These are phyloP conservation scores for Drosophila nigromelanica DNA, from an alignment of 1,140 invertebrate genomes.

Conservation along the genomic window DNA sequence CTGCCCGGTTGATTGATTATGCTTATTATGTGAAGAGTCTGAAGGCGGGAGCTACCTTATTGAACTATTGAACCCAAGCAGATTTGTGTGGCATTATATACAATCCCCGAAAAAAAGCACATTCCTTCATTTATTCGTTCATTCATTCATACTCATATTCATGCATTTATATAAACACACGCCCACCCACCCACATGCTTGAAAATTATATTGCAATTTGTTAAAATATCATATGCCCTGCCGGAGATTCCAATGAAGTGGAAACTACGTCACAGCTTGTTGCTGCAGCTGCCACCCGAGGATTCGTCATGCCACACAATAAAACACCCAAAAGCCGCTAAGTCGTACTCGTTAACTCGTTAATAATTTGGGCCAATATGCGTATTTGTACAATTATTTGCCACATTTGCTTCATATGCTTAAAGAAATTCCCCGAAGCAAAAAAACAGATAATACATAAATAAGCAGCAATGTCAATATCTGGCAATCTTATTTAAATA, in stretches of 20 bases:
- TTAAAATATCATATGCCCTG: background rate
- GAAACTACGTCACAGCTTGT: conserved; percentile 28
- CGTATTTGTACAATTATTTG: conserved; percentile 63
- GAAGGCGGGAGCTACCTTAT: conserved; percentile 3
- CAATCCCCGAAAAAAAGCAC: conserved; percentile 7
- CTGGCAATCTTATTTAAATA: conserved; percentile 10
- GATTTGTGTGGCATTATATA: conserved; percentile 14
- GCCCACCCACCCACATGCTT: conserved; percentile 11
- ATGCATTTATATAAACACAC: background rate
- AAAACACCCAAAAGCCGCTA: background rate
- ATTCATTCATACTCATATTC: conserved; percentile 12
- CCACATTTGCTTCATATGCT: conserved; percentile 35
- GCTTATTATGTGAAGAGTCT: background rate
- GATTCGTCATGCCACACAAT: conserved; percentile 19
- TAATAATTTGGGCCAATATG: conserved; percentile 44
- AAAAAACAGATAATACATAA: background rate
- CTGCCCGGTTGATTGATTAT: conserved; percentile 26
- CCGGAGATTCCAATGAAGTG: conserved; percentile 26
- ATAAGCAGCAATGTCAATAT: conserved; percentile 1
- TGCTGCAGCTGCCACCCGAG: conserved; percentile 10
- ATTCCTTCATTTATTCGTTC: conserved; percentile 48
- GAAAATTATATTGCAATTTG: conserved; percentile 8
- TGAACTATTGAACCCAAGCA: conserved; percentile 25
- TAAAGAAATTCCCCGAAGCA: conserved; percentile 48
- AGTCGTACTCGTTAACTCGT: conserved; percentile 11